Percentiles rank a stretch among this genome's conserved stretches.
These are phyloP conservation scores for Agraylea sexmaculata DNA, from an alignment of 1,140 invertebrate genomes.

Conservation along the genomic window DNA sequence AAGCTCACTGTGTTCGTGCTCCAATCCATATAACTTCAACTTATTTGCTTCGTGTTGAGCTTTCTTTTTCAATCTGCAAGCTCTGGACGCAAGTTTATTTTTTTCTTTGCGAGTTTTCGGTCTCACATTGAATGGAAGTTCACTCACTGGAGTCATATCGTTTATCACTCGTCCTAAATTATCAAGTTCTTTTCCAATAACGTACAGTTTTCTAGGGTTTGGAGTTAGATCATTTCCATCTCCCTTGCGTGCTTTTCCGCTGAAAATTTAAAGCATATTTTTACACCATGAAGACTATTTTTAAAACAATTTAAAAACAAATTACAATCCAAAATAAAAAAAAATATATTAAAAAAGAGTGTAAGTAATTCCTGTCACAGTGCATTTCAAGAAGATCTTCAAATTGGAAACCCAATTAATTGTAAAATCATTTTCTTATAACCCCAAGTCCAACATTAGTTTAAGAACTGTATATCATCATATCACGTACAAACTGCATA, in stretches of 20 bases:
- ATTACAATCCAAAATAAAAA: no score
- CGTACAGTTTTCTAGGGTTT: slow-evolving; percentile 81
- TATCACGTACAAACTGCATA: no score
- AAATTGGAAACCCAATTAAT: no score
- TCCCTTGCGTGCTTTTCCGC: slow-evolving; percentile 90
- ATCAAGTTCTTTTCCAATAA: slow-evolving; percentile 85
- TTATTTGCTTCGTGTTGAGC: slow-evolving; percentile 92
- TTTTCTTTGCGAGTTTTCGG: slow-evolving; percentile 94
- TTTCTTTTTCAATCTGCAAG: slow-evolving; percentile 90
- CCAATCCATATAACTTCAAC: slow-evolving; percentile 85
- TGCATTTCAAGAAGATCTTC: no score
- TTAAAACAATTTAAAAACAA: no score
- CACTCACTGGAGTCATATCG: slow-evolving; percentile 89
- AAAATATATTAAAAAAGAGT: no score
- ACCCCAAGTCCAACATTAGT: no score
- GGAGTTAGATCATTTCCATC: slow-evolving; percentile 96
- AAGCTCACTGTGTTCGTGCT: slow-evolving; percentile 82
- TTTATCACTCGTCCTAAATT: slow-evolving; percentile 85
- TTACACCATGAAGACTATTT: no score
- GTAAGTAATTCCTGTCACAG: no score
- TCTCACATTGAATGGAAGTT: slow-evolving; percentile 77
- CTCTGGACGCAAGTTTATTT: slow-evolving; percentile 92
- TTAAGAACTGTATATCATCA: no score
- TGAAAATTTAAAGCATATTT: no score
- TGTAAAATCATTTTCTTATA: no score